Base-by-base conservation (phyloP, 1,140 invertebrate genomes). In the Ostrea edulis region DNA sequence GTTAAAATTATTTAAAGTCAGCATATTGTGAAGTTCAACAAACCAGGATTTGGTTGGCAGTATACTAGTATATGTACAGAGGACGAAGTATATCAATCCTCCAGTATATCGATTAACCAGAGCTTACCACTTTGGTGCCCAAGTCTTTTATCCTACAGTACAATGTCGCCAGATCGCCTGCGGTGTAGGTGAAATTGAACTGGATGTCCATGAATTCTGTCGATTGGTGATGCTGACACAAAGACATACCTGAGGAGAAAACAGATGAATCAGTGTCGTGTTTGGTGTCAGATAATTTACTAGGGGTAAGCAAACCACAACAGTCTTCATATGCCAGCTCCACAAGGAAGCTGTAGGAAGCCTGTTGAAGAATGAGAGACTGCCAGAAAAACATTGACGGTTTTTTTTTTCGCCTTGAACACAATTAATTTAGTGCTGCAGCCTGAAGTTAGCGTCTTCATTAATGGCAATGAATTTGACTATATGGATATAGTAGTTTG, bases 101-200 rank as follows among this genome's bases (percentile, higher is more conserved):
- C 35, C 35, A 5, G 35, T 44, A 44, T 44, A 44, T 44, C 5
- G 35, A 44, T 44, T 44, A 44, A 44, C 35, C 35, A 44, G 1
- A 44, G 87, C 91, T 91, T 87, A 92, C 92, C 35, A 88, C 89
- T 86, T 89, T 91, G 11, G 90, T 90, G 35, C 92, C 92, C 22
- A 92, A 54, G 83, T 92, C 90, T 53, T 90, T 88, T 11, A 92
- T 87, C 12, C 90, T 88, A 84, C 92, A 92, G 51, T 87, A 87
- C 8, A 92, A 82, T 8, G 90, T 84, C 29, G 92, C 92, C 1
- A 89, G 84, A 22, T 92, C 92, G 20, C 92, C 92, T 51, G 85
- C 52, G 58, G 89, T 85, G 84, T 89, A 92, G 5, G 91, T 91
- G 20, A 89, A 90, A 55, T 91, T 92, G 22, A 44, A 87, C 8